These are phyloP conservation scores for Cremastinae sp. DNA, from an alignment of 2,888 invertebrate genomes.

Conservation along the genomic window DNA sequence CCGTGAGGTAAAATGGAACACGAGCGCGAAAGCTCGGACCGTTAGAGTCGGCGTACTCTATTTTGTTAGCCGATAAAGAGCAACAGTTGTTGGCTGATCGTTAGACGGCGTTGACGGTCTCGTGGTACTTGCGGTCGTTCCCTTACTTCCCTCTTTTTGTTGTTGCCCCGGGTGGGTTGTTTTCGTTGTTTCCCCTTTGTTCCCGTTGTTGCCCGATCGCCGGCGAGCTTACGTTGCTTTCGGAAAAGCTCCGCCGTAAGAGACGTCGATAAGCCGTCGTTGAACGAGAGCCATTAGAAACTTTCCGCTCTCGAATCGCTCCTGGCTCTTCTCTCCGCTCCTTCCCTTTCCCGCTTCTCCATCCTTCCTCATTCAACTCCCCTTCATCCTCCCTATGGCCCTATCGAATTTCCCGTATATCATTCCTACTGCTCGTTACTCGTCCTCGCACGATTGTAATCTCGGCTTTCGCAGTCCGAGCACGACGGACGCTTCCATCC, in stretches of 20 bases:
- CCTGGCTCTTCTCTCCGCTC: slow-evolving; percentile 31
- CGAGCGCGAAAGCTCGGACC: slow-evolving; percentile 45
- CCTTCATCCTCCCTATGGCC: slow-evolving; percentile 9
- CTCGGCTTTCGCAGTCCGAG: slow-evolving; percentile 54
- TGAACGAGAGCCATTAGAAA: slow-evolving; percentile 62
- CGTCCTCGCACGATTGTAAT: slow-evolving; percentile 53
- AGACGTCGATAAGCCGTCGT: slow-evolving; percentile 60
- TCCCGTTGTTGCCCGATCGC: slow-evolving; percentile 55
- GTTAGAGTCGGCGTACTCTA: slow-evolving; percentile 44
- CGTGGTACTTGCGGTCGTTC: slow-evolving; percentile 54
- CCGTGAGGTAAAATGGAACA: background rate
- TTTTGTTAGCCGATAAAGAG: slow-evolving; percentile 64
- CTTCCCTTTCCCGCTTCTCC: background rate
- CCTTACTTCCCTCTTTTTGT: slow-evolving; percentile 25
- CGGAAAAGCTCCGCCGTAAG: slow-evolving; percentile 38
- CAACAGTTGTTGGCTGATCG: slow-evolving; percentile 66
- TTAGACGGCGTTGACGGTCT: slow-evolving; percentile 54
- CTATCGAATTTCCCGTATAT: slow-evolving; percentile 12
- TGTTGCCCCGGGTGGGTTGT: slow-evolving; percentile 35
- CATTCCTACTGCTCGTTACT: slow-evolving; percentile 41
- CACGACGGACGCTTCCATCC: slow-evolving; percentile 36
- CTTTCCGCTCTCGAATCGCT: slow-evolving; percentile 55
- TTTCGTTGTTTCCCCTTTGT: slow-evolving; percentile 42
- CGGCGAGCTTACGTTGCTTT: slow-evolving; percentile 32
- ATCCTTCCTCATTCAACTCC: background rate